A percentile compares a stretch with the other conserved stretches of the same genome.
phyloP scores from a whole-genome alignment of 2,113 vertebrate species.

The Ariopsis seemanni region DNA sequence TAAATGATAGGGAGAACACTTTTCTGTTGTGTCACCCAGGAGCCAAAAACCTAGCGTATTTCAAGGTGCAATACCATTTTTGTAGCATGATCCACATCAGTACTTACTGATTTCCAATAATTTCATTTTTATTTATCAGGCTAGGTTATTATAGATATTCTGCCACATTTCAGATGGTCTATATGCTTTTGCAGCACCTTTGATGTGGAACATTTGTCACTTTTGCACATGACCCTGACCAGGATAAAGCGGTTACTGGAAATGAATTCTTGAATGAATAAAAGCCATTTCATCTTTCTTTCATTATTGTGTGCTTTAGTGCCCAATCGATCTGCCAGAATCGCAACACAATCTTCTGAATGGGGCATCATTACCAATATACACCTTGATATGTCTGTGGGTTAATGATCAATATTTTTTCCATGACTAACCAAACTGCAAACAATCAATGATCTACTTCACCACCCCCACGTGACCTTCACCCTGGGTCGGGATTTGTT shows the following conservation, averaged over 20 bases:
- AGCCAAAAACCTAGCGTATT: neutral
- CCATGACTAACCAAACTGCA: neutral
- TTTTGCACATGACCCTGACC: neutral
- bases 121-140: neutral
- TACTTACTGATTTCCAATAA: neutral
- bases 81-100: neutral
- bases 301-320: neutral
- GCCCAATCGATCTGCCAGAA: neutral
- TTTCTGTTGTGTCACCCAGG: neutral
- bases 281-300: neutral
- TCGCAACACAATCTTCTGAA: slow-evolving; percentile 1
- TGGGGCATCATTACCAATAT: neutral
- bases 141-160: neutral
- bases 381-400: neutral
- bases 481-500: neutral
- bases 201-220: neutral
- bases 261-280: neutral
- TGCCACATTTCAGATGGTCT: neutral
- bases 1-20: neutral
- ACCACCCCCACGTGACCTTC: neutral
- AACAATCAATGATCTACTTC: neutral
- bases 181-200: neutral
- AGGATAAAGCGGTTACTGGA: neutral
- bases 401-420: slow-evolving; percentile 7
- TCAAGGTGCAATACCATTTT: neutral